Base-by-base conservation (phyloP, 2,113 vertebrate genomes). In the Cryptotis parvus region DNA sequence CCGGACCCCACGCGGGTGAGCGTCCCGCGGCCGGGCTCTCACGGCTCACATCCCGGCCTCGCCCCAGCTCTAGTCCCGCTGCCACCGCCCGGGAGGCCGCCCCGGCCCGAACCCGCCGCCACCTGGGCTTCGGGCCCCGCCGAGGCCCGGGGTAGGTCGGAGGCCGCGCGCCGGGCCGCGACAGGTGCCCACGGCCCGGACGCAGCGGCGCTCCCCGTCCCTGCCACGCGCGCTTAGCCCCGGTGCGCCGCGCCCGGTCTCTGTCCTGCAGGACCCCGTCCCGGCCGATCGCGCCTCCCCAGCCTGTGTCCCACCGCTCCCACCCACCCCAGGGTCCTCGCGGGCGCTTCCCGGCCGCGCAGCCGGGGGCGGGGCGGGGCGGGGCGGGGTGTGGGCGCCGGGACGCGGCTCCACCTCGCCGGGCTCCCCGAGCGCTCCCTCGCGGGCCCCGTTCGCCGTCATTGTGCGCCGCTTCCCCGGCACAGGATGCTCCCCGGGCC, bases 401-500 rank as follows among this genome's bases (percentile, higher is more conserved):
- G 29, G 49, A 58, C 37, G 16, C n/a, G 14, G 69, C 73, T 58
- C 55, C 63, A 31, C 27, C 18, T 97, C 95, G 96, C 95, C 33
- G 33, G 33, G 33, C 68, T 37, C 31, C 92, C 49, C 49, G 8
- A 8, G 8, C 45, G 45, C 45, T 49, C 45, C 14, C 45, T 58
- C 16, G 55, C 55, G 16, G 45, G 45, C 55, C 15, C 16, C 14
- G 55, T 20, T 9, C 55, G 55, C 55, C 14, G 15, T 58, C 55
- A 58, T 18, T 6, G 18, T 24, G 49, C 16, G 49, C 49, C 10
- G 49, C 16, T 52, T 52, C 49, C 16, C 49, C 11, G 49, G 49
- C 49, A 52, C 11, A 10, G 10, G 49, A 2, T 8, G 49, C 98
- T 98, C 97, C 96, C 97, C 98, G 98, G 97, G 96, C 10, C 63